Evolutionary conservation across 2,888 invertebrate genomes (phyloP).

Genomic region (Monoplex corrugatus): DNA sequence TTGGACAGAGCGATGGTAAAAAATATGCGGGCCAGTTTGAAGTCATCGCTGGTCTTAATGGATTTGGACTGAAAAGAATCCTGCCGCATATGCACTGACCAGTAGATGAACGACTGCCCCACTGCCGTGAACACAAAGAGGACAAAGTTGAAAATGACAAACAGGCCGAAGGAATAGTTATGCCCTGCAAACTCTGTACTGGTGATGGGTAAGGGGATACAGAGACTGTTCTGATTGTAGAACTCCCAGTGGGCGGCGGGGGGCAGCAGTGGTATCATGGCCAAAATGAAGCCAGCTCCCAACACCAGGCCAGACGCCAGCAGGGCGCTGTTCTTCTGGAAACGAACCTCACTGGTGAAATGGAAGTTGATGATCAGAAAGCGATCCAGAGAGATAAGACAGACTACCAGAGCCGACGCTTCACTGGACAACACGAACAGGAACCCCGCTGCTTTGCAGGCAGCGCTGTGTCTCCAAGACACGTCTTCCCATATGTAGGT

Average conservation of each 20-base stretch:
- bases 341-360: constrained; percentile 4
- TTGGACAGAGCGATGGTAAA: neutral
- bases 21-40: neutral
- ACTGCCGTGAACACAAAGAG: neutral
- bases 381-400: neutral
- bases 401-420: constrained; percentile 5
- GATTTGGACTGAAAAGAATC: neutral
- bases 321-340: neutral
- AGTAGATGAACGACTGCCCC: constrained; percentile 4
- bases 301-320: neutral
- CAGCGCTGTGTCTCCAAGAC: neutral
- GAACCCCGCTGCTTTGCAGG: neutral
- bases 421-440: neutral
- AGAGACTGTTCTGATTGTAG: constrained; percentile 14
- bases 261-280: neutral
- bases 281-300: neutral
- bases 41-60: neutral
- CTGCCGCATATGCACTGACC: neutral
- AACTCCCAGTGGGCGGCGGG: constrained; percentile 6
- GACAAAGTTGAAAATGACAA: constrained; percentile 7
- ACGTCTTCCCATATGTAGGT: constrained; percentile 29
- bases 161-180: neutral
- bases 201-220: constrained; percentile 15
- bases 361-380: neutral
- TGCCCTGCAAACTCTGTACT: constrained; percentile 12